A percentile compares a stretch with the other conserved stretches of the same genome.
Evolutionary conservation across 1,140 invertebrate species (phyloP).

Genomic region (Trichonephila clavata): DNA sequence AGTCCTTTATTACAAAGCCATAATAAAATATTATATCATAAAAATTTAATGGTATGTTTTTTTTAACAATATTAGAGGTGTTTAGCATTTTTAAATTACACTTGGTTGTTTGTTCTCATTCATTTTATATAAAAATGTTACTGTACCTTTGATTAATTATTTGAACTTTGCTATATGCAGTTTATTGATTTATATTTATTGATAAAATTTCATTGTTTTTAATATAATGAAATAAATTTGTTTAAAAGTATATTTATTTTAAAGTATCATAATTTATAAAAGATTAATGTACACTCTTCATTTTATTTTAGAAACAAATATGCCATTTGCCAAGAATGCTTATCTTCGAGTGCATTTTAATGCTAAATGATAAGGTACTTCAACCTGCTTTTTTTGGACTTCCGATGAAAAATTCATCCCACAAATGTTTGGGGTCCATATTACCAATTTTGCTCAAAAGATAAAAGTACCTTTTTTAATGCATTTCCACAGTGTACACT

Average conservation of each 20-base stretch:
- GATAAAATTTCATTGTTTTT: neutral
- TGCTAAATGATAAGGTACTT: slow-evolving; percentile 53
- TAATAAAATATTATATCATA: no score
- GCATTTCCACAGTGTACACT: slow-evolving; percentile 39
- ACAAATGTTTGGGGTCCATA: slow-evolving; percentile 39
- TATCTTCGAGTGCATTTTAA: neutral
- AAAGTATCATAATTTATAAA: neutral
- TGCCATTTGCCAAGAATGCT: slow-evolving; percentile 28
- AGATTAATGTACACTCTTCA: neutral
- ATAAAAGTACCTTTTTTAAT: slow-evolving; percentile 56
- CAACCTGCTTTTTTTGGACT: slow-evolving; percentile 48
- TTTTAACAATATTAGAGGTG: no score
- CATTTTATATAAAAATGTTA: no score
- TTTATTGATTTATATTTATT: neutral
- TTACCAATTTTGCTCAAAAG: slow-evolving; percentile 62
- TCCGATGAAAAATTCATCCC: slow-evolving; percentile 31
- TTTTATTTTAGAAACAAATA: slow-evolving; percentile 15
- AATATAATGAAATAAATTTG: neutral
- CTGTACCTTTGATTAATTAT: no score
- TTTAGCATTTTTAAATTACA: no score
- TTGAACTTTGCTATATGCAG: no score
- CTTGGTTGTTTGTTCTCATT: no score
- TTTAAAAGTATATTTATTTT: neutral
- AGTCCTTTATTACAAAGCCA: no score
- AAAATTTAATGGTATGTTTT: no score